Conservation (phyloP, 2,888 invertebrate genomes). For the Cantharis flavilabris region DNA sequence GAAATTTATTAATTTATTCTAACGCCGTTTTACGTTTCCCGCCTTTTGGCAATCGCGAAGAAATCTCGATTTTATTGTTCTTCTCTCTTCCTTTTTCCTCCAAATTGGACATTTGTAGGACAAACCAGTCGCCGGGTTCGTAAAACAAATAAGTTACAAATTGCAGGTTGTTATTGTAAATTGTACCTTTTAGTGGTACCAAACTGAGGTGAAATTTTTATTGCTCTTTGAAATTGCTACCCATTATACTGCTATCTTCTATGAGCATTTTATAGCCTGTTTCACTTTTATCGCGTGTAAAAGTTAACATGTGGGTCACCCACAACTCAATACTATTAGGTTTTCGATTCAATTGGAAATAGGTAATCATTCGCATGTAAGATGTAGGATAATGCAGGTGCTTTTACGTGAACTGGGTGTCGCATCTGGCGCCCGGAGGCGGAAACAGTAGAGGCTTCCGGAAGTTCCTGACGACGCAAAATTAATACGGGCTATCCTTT, state of each 20-base stretch:
- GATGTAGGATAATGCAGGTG: slow-evolving; percentile 21
- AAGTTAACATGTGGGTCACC: slow-evolving; percentile 17
- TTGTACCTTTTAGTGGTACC: not conserved
- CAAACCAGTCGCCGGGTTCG: not conserved
- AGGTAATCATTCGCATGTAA: slow-evolving; percentile 9
- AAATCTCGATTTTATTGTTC: not conserved
- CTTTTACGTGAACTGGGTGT: slow-evolving; percentile 30
- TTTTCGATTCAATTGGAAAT: not conserved
- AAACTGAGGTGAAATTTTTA: not conserved
- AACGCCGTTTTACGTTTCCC: not conserved
- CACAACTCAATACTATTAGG: not conserved
- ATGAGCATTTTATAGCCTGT: slow-evolving; percentile 7
- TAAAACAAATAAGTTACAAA: not conserved
- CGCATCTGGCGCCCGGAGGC: slow-evolving; percentile 36
- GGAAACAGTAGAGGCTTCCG: slow-evolving; percentile 34
- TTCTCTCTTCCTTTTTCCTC: not conserved
- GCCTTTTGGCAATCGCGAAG: not conserved
- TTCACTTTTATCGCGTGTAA: slow-evolving; percentile 11
- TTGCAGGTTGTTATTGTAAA: not conserved
- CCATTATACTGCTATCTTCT: not conserved
- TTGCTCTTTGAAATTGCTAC: not conserved
- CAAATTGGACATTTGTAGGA: not conserved
- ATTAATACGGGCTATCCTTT: slow-evolving; percentile 16
- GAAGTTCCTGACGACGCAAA: slow-evolving; percentile 32
- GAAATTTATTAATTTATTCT: no score